phyloP scores from a whole-genome alignment of 2,888 invertebrate species.

The Odontothrips loti region DNA sequence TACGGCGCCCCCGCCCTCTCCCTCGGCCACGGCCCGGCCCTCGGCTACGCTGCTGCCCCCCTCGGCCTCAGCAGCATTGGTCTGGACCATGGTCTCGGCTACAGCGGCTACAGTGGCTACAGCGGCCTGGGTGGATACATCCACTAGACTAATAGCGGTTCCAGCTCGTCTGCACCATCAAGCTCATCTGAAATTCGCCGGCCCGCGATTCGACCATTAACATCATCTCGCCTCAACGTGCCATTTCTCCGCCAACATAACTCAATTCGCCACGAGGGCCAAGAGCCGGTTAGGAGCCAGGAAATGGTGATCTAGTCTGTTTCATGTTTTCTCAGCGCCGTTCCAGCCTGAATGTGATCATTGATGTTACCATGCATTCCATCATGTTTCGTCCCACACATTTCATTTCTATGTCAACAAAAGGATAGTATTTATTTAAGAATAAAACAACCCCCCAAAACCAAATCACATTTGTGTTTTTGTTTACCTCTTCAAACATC shows the following conservation, averaged over 20 bases:
- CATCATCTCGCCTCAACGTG: background rate
- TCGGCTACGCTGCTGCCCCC: conserved; percentile 19
- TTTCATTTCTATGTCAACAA: background rate
- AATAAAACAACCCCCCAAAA: background rate
- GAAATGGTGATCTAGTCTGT: background rate
- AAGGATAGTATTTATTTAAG: background rate
- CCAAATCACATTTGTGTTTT: background rate
- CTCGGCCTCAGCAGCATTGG: background rate
- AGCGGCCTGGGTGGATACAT: background rate
- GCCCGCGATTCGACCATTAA: background rate
- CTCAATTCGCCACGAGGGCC: background rate
- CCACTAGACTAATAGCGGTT: background rate
- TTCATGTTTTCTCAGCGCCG: background rate
- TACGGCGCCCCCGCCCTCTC: conserved; percentile 4
- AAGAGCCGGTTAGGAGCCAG: background rate
- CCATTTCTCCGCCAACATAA: background rate
- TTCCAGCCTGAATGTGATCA: background rate
- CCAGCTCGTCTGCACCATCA: background rate
- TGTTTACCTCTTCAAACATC: background rate
- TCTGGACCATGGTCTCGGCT: background rate
- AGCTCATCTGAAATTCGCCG: background rate
- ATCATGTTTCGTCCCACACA: background rate
- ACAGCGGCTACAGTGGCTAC: background rate
- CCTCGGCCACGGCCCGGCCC: background rate
- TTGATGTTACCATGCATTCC: background rate